These are phyloP conservation scores for Drosophila tsacasi DNA, from an alignment of 1,140 invertebrate genomes.

Conservation along the genomic window DNA sequence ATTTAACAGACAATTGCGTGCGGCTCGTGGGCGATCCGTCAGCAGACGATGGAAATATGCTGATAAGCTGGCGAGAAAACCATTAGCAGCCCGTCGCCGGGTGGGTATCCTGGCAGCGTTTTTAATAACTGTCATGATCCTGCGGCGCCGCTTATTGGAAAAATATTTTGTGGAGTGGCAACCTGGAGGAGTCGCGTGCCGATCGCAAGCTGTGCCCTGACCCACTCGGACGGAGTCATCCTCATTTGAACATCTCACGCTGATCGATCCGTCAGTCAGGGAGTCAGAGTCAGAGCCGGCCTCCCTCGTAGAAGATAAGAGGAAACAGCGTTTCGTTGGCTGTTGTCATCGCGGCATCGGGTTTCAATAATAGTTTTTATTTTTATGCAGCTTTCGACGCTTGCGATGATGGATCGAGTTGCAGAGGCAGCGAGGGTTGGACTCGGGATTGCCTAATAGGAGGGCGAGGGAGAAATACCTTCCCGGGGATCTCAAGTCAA, in stretches of 20 bases:
- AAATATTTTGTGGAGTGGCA: conserved; percentile 42
- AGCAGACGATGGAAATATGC: conserved; percentile 50
- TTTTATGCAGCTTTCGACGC: conserved; percentile 72
- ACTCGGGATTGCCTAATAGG: conserved; percentile 13
- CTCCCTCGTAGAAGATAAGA: conserved; percentile 16
- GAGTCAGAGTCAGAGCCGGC: background rate
- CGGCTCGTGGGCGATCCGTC: conserved; percentile 42
- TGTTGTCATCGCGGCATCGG: conserved; percentile 76
- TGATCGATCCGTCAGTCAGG: conserved; percentile 38
- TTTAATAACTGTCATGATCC: conserved; percentile 73
- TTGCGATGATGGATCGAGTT: conserved; percentile 77
- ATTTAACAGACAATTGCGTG: conserved; percentile 65
- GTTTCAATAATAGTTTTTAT: conserved; percentile 78
- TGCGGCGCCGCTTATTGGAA: conserved; percentile 59
- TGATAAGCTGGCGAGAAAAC: conserved; percentile 74
- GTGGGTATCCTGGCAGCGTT: conserved; percentile 20
- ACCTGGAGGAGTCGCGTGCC: conserved; percentile 65
- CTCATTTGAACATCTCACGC: conserved; percentile 49
- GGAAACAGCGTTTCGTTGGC: conserved; percentile 44
- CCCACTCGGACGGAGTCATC: conserved; percentile 45
- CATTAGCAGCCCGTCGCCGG: conserved; percentile 52
- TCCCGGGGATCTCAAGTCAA: conserved; percentile 13
- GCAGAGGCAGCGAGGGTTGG: conserved; percentile 63
- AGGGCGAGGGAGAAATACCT: conserved; percentile 19
- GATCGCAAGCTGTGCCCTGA: conserved; percentile 69